Base-by-base conservation (phyloP, 2,888 invertebrate species). In the Hirtodrosophila confusa region DNA sequence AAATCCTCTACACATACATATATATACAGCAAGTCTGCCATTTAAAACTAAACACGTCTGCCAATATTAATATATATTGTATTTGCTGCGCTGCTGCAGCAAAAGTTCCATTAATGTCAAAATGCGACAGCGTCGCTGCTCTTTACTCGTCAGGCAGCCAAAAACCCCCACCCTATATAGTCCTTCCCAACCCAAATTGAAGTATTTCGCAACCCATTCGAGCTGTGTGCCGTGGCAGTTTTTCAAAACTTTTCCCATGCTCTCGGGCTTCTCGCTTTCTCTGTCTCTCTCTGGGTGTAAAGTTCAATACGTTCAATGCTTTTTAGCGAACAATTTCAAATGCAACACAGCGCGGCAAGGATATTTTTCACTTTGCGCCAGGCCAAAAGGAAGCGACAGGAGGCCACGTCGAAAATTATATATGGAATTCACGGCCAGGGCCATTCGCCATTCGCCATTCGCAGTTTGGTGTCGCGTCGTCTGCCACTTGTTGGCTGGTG, bases 341-440 rank as follows among this genome's bases (percentile, higher is more conserved):
- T 85, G 75, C 85, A 80, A 69, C 72, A 75, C 85, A 70, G 62
- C 68, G 70, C 66, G 67, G 75, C 83, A 69, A 88, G 80, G 79
- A 86, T 86, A 88, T 83, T 83, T 88, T 86, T 84, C 80, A 80
- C 84, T 87, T 77, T 80, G 48, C 51, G 33, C 49, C 53, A 23
- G 44, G 33, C 62, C 50, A 48, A 57, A 44, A 57, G 44, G 35
- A 55, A 56, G 45, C 48, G 51, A 53, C 53, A 50, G 50, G 66
- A 48, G 49, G 66, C 53, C 53, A 64, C 43, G 43, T 49, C 61
- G 83, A 67, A 85, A 74, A 87, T 80, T 87, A 87, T 80, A 78
- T 78, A 80, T 84, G 82, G 76, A 86, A 86, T 84, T 84, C 84
- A 84, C 78, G 87, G 84, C 84, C 84, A 84, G 75, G 85, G 83